Conservation (phyloP, 2,113 vertebrate genomes). For the Hucho hucho region DNA sequence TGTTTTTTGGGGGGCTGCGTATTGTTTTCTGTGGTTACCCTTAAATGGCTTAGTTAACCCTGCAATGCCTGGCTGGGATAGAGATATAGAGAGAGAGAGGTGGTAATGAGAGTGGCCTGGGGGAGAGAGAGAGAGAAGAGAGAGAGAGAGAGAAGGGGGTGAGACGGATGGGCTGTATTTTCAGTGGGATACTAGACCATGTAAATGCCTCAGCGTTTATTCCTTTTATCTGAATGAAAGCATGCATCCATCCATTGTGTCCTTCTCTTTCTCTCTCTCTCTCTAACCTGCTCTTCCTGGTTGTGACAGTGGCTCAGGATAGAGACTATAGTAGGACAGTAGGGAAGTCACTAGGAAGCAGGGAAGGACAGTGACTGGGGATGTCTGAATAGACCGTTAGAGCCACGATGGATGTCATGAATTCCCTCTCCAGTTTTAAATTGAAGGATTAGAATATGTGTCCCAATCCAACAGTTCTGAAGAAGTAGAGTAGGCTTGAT, state of each 20-base stretch:
- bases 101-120: constrained; percentile 60
- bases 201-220: constrained; percentile 65
- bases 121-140: constrained; percentile 36
- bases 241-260: constrained; percentile 55
- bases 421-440: too few relatives aligned
- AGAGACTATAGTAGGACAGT: not conserved
- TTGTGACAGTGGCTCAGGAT: not conserved
- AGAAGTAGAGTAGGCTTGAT: too few relatives aligned
- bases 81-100: constrained; percentile 25
- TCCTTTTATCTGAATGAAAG: constrained; percentile 71
- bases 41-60: constrained; percentile 80
- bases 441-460: too few relatives aligned
- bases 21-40: constrained; percentile 78
- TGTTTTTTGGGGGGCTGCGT: constrained; percentile 74
- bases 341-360: too few relatives aligned
- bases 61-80: constrained; percentile 46
- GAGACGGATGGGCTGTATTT: constrained; percentile 56
- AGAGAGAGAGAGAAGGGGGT: constrained; percentile 3
- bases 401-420: too few relatives aligned
- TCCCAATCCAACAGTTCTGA: too few relatives aligned
- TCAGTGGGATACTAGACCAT: constrained; percentile 69
- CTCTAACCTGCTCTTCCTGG: constrained; percentile 48
- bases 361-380: too few relatives aligned
- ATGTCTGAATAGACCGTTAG: too few relatives aligned
- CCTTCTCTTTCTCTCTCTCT: constrained; percentile 55